Conservation (phyloP, 2,113 vertebrate genomes). For the Lepisosteus oculatus region DNA sequence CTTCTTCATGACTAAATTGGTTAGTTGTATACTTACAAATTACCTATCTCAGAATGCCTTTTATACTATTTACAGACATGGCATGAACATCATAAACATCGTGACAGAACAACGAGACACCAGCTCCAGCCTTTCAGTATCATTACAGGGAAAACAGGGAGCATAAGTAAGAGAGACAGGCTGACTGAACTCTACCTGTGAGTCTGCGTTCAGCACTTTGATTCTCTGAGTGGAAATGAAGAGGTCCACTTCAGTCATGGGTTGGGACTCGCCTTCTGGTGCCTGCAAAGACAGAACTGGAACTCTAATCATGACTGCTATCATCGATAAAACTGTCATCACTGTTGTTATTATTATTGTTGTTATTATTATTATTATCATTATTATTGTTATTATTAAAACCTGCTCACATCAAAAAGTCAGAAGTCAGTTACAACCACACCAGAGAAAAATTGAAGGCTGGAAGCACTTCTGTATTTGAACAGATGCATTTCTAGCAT, state of each 20-base stretch:
- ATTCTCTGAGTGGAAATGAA: conserved; percentile 98
- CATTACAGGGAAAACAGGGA: no score
- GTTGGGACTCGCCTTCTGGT: conserved; percentile 84
- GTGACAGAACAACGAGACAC: no score
- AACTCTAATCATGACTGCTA: no score
- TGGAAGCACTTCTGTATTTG: neutral
- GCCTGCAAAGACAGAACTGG: conserved; percentile 62
- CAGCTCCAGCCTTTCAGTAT: no score
- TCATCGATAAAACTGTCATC: neutral
- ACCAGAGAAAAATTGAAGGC: conserved; percentile 3
- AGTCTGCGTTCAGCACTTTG: conserved; percentile 93
- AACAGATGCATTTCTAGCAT: neutral
- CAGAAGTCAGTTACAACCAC: conserved; percentile 1
- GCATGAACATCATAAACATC: no score
- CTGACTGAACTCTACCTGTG: conserved; percentile 75
- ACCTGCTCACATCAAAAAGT: neutral
- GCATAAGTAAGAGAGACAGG: neutral
- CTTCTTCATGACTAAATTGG: no score
- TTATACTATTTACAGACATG: no score
- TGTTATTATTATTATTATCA: neutral
- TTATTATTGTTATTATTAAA: neutral
- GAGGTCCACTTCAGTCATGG: conserved; percentile 94
- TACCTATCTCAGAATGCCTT: no score
- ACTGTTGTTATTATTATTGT: neutral
- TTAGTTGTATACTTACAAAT: no score